Evolutionary conservation across 2,888 invertebrate species (phyloP).

Genomic region (Diplazon laetatorius): DNA sequence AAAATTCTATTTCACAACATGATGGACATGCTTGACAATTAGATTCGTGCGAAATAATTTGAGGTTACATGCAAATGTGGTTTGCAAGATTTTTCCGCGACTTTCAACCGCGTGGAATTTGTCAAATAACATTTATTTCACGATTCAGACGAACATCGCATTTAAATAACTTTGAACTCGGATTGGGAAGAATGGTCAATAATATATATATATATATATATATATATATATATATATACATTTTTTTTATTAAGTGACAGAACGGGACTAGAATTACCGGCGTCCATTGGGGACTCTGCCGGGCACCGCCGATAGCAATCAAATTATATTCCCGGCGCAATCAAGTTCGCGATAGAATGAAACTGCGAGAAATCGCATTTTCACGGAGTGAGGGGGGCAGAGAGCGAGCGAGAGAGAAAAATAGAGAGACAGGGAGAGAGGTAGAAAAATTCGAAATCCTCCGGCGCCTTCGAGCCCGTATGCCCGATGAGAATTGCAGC

Average conservation of each 20-base stretch:
- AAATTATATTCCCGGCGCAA: conserved; percentile 81
- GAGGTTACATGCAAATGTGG: no score
- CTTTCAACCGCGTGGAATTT: not conserved
- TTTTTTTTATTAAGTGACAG: conserved; percentile 75
- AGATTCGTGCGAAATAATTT: no score
- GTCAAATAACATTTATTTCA: not conserved
- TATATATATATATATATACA: no score
- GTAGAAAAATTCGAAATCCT: not conserved
- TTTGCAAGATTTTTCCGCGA: no score
- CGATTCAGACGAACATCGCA: not conserved
- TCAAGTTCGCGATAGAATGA: conserved; percentile 72
- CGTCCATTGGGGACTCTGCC: conserved; percentile 72
- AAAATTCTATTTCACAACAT: no score
- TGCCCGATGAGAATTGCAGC: conserved; percentile 36
- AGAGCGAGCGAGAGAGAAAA: not conserved
- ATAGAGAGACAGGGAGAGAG: no score
- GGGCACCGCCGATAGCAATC: conserved; percentile 75
- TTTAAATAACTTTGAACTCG: conserved; percentile 64
- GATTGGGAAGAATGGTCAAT: conserved; percentile 73
- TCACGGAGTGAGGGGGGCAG: conserved; percentile 9
- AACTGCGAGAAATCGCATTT: conserved; percentile 43
- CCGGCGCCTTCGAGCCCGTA: conserved; percentile 19
- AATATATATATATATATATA: no score
- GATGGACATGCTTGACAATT: no score
- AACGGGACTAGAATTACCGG: conserved; percentile 74